Evolutionary conservation across 2,797 vertebrate species (phyloP).

Genomic region (Mus spretus): DNA sequence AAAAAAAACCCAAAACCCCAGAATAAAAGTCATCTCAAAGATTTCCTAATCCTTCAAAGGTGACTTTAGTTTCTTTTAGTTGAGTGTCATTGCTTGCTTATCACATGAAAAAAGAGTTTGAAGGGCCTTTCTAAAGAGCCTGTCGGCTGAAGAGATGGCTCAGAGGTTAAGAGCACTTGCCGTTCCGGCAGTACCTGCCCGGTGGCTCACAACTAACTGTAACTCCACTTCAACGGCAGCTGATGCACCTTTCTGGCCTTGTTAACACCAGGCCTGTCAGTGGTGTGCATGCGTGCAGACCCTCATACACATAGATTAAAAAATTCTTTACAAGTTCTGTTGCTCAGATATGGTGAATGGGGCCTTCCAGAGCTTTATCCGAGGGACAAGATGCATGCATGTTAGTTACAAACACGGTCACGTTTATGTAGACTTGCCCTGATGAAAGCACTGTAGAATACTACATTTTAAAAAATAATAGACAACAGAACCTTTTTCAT

Average conservation of each 20-base stretch:
- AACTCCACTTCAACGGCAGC: not conserved
- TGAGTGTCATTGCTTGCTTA: conserved; percentile 38
- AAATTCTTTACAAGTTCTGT: conserved; percentile 5
- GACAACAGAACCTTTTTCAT: conserved; percentile 11
- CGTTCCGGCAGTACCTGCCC: not conserved
- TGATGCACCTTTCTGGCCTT: not conserved
- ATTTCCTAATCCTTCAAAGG: conserved; percentile 27
- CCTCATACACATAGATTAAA: no score
- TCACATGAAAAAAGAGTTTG: not conserved
- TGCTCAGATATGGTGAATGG: not conserved
- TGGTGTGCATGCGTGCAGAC: not conserved
- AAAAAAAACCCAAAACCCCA: not conserved
- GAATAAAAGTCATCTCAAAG: conserved; percentile 7
- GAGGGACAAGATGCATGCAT: conserved; percentile 11
- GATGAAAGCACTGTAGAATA: conserved; percentile 58
- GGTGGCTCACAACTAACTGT: not conserved
- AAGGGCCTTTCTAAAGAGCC: conserved; percentile 28
- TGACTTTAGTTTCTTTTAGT: conserved; percentile 23
- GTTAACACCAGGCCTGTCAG: not conserved
- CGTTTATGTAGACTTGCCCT: conserved; percentile 53
- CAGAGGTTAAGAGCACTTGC: not conserved
- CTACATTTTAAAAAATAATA: conserved; percentile 52
- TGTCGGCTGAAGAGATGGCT: not conserved
- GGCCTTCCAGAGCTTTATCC: not conserved
- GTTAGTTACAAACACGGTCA: conserved; percentile 53